These are phyloP conservation scores for Drosophila neocordata DNA, from an alignment of 1,140 invertebrate species.

Conservation along the genomic window DNA sequence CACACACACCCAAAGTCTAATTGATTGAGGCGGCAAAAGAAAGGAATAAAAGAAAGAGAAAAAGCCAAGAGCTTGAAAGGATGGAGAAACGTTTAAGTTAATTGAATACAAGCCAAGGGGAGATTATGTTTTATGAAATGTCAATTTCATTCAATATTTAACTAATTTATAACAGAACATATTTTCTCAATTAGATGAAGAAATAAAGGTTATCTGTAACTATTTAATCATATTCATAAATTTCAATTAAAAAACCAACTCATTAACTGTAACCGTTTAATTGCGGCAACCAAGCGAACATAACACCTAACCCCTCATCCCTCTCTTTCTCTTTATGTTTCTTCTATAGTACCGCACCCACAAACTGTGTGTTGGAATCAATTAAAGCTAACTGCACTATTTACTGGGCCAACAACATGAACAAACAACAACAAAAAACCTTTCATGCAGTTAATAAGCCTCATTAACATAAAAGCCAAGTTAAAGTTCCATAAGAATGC, in stretches of 20 bases:
- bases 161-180: not conserved
- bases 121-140: slow-evolving; percentile 27
- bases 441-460: slow-evolving; percentile 24
- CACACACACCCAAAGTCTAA: slow-evolving; percentile 37
- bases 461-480: slow-evolving; percentile 15
- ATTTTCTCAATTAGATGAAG: not conserved
- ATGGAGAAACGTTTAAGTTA: slow-evolving; percentile 66
- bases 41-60: slow-evolving; percentile 9
- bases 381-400: slow-evolving; percentile 24
- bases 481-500: slow-evolving; percentile 16
- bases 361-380: too few relatives aligned
- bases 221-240: slow-evolving; percentile 2
- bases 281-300: not conserved
- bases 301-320: not conserved
- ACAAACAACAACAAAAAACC: not conserved
- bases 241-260: slow-evolving; percentile 3
- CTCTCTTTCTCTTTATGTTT: not conserved
- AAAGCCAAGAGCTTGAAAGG: slow-evolving; percentile 20
- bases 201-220: not conserved
- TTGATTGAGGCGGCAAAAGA: slow-evolving; percentile 53
- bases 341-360: too few relatives aligned
- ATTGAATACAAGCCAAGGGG: slow-evolving; percentile 44
- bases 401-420: slow-evolving; percentile 5
- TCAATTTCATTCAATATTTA: slow-evolving; percentile 4
- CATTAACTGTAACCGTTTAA: slow-evolving; percentile 19